A percentile compares a stretch with the other conserved stretches of the same genome.
Evolutionary conservation across 2,888 invertebrate genomes (phyloP).

Genomic region (Hedychridium roseum): DNA sequence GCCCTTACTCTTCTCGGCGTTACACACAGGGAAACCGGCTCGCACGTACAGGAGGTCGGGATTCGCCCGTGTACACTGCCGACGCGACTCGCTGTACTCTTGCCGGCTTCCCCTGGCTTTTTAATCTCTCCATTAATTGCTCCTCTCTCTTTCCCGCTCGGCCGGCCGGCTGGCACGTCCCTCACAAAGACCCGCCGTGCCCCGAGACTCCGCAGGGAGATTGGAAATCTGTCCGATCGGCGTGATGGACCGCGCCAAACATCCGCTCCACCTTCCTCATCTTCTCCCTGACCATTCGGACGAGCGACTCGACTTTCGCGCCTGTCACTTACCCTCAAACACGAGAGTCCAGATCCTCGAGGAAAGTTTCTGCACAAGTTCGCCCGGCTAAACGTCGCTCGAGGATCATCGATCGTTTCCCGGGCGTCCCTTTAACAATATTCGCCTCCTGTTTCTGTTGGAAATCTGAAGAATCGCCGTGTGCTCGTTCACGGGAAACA

Average conservation of each 20-base stretch:
- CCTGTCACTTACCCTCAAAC: no score
- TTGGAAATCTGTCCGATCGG: conserved; percentile 40
- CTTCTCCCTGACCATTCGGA: conserved; percentile 1
- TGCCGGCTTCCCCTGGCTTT: conserved; percentile 30
- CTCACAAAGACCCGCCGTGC: conserved; percentile 5
- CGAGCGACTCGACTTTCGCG: conserved; percentile 5
- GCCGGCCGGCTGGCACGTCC: conserved; percentile 1
- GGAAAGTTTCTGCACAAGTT: no score
- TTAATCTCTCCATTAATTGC: conserved; percentile 46
- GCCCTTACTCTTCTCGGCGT: conserved; percentile 40
- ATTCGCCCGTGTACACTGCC: conserved; percentile 15
- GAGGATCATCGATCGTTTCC: no score
- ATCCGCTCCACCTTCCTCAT: conserved; percentile 14
- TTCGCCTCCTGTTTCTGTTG: no score
- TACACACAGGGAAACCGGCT: not conserved
- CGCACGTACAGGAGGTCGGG: not conserved
- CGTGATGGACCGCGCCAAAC: conserved; percentile 37
- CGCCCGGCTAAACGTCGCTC: no score
- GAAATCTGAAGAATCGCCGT: no score
- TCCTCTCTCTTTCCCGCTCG: conserved; percentile 24
- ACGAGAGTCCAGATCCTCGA: no score
- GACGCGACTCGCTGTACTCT: conserved; percentile 21
- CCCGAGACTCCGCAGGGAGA: conserved; percentile 24
- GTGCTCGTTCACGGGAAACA: no score
- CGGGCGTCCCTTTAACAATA: no score